These are phyloP conservation scores for Cacoxenus indagator DNA, from an alignment of 2,888 invertebrate species.

Conservation along the genomic window DNA sequence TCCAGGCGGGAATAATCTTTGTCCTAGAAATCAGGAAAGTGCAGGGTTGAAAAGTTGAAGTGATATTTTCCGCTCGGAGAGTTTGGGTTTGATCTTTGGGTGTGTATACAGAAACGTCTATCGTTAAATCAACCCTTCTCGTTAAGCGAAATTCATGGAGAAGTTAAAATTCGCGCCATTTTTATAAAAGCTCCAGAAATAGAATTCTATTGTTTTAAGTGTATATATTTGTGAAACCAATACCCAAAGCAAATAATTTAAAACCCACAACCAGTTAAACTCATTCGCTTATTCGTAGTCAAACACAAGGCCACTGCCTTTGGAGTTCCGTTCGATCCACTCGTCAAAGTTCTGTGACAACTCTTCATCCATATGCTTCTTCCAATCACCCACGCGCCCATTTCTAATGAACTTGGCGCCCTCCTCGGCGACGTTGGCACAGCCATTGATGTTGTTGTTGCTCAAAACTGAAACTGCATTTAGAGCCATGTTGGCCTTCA, in stretches of 20 bases:
- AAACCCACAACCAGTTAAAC: not conserved
- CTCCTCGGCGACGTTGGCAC: slow-evolving; percentile 45
- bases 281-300: slow-evolving; percentile 69
- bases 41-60: no score
- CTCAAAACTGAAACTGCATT: slow-evolving; percentile 79
- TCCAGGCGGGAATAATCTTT: no score
- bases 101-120: no score
- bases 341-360: slow-evolving; percentile 80
- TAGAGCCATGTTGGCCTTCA: slow-evolving; percentile 85
- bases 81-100: no score
- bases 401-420: slow-evolving; percentile 80
- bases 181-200: no score
- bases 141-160: no score
- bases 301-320: slow-evolving; percentile 76
- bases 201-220: not conserved
- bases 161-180: no score
- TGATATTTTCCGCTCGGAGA: no score
- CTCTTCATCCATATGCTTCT: slow-evolving; percentile 81
- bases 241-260: not conserved
- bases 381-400: slow-evolving; percentile 84
- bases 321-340: slow-evolving; percentile 77
- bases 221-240: not conserved
- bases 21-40: no score
- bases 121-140: no score
- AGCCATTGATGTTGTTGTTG: slow-evolving; percentile 53